phyloP scores from a whole-genome alignment of 2,888 invertebrate species.

The Apodemia duryi region DNA sequence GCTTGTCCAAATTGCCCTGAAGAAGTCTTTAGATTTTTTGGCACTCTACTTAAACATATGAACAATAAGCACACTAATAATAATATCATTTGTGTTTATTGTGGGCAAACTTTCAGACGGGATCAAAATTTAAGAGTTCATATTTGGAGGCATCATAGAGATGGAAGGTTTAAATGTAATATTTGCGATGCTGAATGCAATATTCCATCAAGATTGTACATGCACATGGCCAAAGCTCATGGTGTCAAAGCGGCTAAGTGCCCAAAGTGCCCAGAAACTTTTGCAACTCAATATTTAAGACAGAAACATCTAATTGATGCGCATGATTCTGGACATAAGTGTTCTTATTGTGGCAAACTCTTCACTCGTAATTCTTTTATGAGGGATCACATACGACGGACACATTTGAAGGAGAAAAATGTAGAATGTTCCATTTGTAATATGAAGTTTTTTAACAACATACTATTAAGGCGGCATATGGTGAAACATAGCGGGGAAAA shows the following conservation, averaged over 20 bases:
- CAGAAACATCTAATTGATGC: conserved; percentile 76
- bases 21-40: conserved; percentile 65
- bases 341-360: conserved; percentile 61
- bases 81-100: conserved; percentile 69
- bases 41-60: conserved; percentile 65
- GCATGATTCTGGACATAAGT: conserved; percentile 67
- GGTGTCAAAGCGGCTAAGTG: conserved; percentile 70
- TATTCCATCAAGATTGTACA: conserved; percentile 66
- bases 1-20: conserved; percentile 60
- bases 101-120: conserved; percentile 63
- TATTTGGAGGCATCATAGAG: conserved; percentile 66
- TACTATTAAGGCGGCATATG: conserved; percentile 62
- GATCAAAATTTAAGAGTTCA: conserved; percentile 69
- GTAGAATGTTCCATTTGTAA: conserved; percentile 65
- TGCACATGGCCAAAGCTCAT: conserved; percentile 69
- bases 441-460: conserved; percentile 70
- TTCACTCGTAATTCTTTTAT: conserved; percentile 65
- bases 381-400: conserved; percentile 61
- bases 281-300: conserved; percentile 73
- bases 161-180: conserved; percentile 61
- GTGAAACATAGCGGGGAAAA: conserved; percentile 75
- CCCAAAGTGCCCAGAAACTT: conserved; percentile 61
- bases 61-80: conserved; percentile 67
- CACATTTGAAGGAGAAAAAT: conserved; percentile 68
- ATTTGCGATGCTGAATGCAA: conserved; percentile 64